A percentile compares a stretch with the other conserved stretches of the same genome.
Evolutionary conservation across 2,797 vertebrate genomes (phyloP).

Genomic region (Leptodon cayanensis): DNA sequence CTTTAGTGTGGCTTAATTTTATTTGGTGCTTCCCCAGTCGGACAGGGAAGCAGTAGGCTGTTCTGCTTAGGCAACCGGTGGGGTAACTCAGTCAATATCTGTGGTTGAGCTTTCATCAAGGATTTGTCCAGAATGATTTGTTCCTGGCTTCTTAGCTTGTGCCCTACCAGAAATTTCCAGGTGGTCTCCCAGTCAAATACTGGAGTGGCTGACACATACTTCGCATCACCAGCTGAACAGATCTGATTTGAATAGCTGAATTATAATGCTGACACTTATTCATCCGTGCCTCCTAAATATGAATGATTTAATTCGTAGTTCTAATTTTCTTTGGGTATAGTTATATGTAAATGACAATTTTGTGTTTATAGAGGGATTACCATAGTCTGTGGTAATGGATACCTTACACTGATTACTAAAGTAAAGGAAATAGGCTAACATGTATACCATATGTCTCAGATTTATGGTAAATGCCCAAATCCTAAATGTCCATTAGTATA

Average conservation of each 20-base stretch:
- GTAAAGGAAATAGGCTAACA: neutral
- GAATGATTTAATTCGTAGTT: neutral
- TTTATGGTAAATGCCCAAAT: neutral
- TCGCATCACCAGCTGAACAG: neutral
- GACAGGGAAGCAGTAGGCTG: neutral
- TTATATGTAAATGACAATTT: neutral
- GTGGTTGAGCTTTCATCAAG: neutral
- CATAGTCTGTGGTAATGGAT: neutral
- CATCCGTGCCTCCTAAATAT: neutral
- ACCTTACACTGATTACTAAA: neutral
- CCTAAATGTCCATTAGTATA: neutral
- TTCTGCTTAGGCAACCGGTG: neutral
- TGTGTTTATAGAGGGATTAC: neutral
- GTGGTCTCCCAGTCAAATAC: neutral
- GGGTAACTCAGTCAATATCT: neutral
- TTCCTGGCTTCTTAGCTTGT: neutral
- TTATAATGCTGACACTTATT: neutral
- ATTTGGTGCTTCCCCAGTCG: neutral
- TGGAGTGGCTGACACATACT: neutral
- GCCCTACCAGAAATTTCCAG: neutral
- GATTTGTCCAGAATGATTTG: neutral
- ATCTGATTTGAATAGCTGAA: neutral
- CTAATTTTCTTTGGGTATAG: neutral
- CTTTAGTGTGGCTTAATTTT: neutral
- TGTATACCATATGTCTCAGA: neutral